Base-by-base conservation (phyloP, 2,113 vertebrate genomes). In the Ahaetulla prasina region DNA sequence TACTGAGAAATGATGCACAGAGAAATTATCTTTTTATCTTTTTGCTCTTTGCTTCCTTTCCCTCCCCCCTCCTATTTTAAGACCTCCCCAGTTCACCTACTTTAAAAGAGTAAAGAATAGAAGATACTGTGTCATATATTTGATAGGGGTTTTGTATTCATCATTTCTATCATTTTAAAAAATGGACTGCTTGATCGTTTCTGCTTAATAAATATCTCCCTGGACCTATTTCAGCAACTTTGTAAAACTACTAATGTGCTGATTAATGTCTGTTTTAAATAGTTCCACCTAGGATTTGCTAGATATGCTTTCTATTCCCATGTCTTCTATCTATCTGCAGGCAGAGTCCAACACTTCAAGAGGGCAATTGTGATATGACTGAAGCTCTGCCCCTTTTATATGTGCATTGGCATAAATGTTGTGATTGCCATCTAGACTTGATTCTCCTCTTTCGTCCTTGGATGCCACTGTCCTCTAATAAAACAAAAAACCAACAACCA, bases 261-360 rank as follows among this genome's bases (percentile, higher is more conserved):
- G 96, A 97, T 96, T 96, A 96, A 96, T 94, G 94, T 96, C 96
- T 95, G 92, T 93, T 95, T 96, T 95, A 96, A 97, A 96, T 95
- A 96, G 90, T 93, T 85, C 96, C 96, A 96, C 96, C 88, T 35
- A 95, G 96, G 96, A 96, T 93, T 94, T 94, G 53, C 90, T 92
- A 97, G 95, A 94, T 95, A 91, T 95, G 93, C 94, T 96, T 89
- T 95, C 14, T 88, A 89, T 94, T 95, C 92, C 95, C 90, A 94
- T 0, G 74, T 94, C 96, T 92, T 95, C 93, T 94, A 96, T 96
- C 96, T 53, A 27, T 60, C 25, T 60, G 23, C 22, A 57, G 23
- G 8, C 25, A 25, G 55, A 57, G 7, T 57, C 57, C 57, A 60
- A 60, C 57, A 27, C 57, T 60, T 60, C 57, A 27, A 27, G 57